Evolutionary conservation across 1,140 invertebrate genomes (phyloP).

Genomic region (Phymastichus coffea): DNA sequence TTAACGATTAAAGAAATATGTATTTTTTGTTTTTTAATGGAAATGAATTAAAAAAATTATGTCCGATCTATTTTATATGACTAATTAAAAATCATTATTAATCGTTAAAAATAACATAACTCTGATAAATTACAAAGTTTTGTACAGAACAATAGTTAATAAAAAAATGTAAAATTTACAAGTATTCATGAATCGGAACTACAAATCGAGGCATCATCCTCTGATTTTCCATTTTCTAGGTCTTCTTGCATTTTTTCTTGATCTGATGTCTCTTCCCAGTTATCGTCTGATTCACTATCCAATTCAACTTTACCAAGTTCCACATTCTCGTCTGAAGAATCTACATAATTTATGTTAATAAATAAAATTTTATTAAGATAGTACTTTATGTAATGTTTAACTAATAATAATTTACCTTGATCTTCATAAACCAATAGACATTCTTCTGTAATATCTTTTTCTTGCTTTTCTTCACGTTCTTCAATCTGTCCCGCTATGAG

Average conservation of each 20-base stretch:
- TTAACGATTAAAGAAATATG: neutral
- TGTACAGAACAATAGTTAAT: neutral
- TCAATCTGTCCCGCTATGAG: slow-evolving; percentile 61
- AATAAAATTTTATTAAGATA: too few relatives aligned
- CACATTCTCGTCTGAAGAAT: slow-evolving; percentile 48
- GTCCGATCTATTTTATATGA: neutral
- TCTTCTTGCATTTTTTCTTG: slow-evolving; percentile 44
- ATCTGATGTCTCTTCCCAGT: slow-evolving; percentile 54
- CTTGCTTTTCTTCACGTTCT: slow-evolving; percentile 46
- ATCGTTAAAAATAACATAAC: slow-evolving; percentile 1
- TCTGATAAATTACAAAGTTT: slow-evolving; percentile 15
- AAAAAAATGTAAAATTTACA: slow-evolving; percentile 10
- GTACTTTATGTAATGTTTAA: neutral
- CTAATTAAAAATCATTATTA: neutral
- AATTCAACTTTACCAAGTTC: slow-evolving; percentile 44
- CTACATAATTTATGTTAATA: too few relatives aligned
- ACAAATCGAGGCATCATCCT: slow-evolving; percentile 41
- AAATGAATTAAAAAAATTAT: neutral
- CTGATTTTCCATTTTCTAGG: slow-evolving; percentile 42
- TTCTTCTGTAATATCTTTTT: slow-evolving; percentile 52
- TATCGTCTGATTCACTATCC: slow-evolving; percentile 51
- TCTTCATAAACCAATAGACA: slow-evolving; percentile 61
- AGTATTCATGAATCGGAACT: slow-evolving; percentile 31
- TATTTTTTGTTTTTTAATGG: neutral
- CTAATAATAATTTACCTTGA: slow-evolving; percentile 50